Percentiles rank a stretch among this genome's conserved stretches.
These are phyloP conservation scores for Pseudomyrmex sp. DNA, from an alignment of 1,140 invertebrate species.

Conservation along the genomic window DNA sequence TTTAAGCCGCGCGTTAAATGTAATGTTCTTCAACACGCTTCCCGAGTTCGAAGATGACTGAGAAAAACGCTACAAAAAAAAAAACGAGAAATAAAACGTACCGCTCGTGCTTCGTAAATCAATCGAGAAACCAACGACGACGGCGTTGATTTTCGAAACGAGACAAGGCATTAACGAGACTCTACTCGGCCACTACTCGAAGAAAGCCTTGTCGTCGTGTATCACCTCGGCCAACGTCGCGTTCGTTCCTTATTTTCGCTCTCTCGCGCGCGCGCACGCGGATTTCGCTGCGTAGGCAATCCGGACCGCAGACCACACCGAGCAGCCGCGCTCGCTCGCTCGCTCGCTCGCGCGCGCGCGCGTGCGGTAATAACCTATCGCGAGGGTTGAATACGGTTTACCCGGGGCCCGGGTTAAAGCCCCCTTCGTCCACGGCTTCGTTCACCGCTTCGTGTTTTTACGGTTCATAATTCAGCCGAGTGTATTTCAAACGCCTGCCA, in stretches of 20 bases:
- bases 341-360: constrained; percentile 69
- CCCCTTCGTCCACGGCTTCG: constrained; percentile 58
- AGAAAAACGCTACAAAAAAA: too few relatives aligned
- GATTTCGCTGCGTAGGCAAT: constrained; percentile 71
- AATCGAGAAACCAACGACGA: neutral
- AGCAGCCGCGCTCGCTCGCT: constrained; percentile 51
- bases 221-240: neutral
- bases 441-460: constrained; percentile 80
- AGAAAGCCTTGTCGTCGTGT: constrained; percentile 34
- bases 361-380: constrained; percentile 82
- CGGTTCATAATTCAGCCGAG: constrained; percentile 85
- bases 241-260: constrained; percentile 11
- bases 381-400: constrained; percentile 83
- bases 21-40: too few relatives aligned
- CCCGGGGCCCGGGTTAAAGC: constrained; percentile 74
- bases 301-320: constrained; percentile 83
- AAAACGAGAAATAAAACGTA: neutral
- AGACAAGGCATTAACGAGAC: constrained; percentile 74
- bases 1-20: too few relatives aligned
- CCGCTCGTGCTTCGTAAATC: neutral
- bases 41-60: too few relatives aligned
- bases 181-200: constrained; percentile 23
- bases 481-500: constrained; percentile 84
- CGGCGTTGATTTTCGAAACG: constrained; percentile 68
- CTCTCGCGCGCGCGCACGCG: neutral